Conservation (phyloP, 2,888 invertebrate species). For the Ashinkailepas kermadecensis region DNA sequence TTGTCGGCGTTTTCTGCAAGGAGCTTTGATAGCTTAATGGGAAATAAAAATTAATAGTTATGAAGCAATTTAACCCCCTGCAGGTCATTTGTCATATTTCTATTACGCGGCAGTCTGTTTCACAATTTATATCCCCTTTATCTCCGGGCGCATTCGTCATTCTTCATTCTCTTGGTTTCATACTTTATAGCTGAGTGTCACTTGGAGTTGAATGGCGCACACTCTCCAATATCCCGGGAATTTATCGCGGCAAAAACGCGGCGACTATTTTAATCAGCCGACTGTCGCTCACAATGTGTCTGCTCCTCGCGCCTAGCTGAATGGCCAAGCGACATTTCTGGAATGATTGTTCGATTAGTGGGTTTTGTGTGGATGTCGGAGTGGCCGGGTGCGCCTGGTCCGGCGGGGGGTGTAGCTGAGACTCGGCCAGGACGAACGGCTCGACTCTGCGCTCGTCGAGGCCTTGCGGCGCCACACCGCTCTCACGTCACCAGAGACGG, state of each 20-base stretch:
- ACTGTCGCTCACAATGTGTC: not conserved
- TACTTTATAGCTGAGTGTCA: conserved; percentile 15
- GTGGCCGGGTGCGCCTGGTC: not conserved
- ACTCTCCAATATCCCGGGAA: conserved; percentile 19
- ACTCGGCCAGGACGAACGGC: too few species aligned
- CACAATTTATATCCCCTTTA: conserved; percentile 16
- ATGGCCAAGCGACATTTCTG: not conserved
- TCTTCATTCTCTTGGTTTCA: not conserved
- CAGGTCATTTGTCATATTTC: conserved; percentile 17
- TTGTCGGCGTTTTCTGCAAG: not conserved
- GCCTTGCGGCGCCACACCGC: too few species aligned
- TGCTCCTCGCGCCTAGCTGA: not conserved
- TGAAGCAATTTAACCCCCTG: conserved; percentile 18
- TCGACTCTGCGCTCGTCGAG: too few species aligned
- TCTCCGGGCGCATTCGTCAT: conserved; percentile 17
- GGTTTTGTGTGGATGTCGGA: not conserved
- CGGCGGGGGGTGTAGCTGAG: too few species aligned
- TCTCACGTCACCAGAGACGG: too few species aligned
- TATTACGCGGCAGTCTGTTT: conserved; percentile 16
- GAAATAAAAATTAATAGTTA: conserved; percentile 19
- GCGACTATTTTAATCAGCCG: not conserved
- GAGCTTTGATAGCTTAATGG: conserved; percentile 19
- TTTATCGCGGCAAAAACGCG: conserved; percentile 13
- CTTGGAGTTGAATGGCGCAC: conserved; percentile 12
- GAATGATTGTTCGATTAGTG: conserved; percentile 2